These are phyloP conservation scores for Agrenia bidenticulata DNA, from an alignment of 2,888 invertebrate genomes.

Conservation along the genomic window DNA sequence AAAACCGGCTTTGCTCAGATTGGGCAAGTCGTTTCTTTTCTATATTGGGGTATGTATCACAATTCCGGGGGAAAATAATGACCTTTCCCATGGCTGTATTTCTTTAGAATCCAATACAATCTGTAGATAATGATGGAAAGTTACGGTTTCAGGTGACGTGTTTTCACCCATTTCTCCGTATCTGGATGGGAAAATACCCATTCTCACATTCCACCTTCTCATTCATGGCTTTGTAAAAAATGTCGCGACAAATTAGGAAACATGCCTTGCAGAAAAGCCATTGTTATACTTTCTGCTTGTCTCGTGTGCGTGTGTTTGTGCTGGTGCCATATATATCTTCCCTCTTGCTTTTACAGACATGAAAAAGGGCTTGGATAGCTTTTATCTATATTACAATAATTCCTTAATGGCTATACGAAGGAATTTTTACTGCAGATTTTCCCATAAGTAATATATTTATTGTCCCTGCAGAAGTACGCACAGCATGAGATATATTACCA, in stretches of 20 bases:
- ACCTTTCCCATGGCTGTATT: constrained; percentile 13
- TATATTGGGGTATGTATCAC: constrained; percentile 4
- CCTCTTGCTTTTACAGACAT: too few relatives aligned
- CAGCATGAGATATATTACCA: too few relatives aligned
- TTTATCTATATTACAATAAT: too few relatives aligned
- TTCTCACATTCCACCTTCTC: constrained; percentile 9
- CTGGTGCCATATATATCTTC: too few relatives aligned
- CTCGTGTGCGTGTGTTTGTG: too few relatives aligned
- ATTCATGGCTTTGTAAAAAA: constrained; percentile 18
- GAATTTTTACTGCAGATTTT: too few relatives aligned
- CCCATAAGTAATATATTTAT: too few relatives aligned
- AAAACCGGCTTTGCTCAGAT: too few relatives aligned
- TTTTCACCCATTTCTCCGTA: constrained; percentile 12
- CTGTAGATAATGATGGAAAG: constrained; percentile 14
- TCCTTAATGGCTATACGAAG: too few relatives aligned
- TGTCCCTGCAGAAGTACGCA: too few relatives aligned
- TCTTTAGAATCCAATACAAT: constrained; percentile 8
- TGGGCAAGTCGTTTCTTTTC: background rate
- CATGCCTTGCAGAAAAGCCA: background rate
- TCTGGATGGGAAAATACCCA: background rate
- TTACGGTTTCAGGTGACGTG: constrained; percentile 17
- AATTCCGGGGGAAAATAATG: constrained; percentile 14
- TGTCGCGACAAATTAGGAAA: constrained; percentile 16
- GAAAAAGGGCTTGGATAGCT: too few relatives aligned
- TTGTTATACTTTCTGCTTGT: too few relatives aligned